phyloP scores from a whole-genome alignment of 2,113 vertebrate species.

The Crypturellus undulatus region DNA sequence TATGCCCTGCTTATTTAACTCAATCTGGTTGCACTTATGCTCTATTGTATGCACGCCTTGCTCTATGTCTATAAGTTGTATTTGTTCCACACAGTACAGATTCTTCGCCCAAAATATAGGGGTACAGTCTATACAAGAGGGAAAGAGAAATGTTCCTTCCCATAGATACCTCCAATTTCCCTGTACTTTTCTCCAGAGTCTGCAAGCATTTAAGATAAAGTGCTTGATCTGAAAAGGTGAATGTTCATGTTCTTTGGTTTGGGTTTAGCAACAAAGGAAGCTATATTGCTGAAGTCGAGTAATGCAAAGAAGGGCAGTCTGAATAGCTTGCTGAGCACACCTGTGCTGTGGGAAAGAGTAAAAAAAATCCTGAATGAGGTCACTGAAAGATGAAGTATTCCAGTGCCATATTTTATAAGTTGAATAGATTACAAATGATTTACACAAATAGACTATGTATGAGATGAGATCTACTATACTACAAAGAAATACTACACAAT shows the following conservation, averaged over 20 bases:
- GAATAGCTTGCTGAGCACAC: neutral
- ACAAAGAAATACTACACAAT: neutral
- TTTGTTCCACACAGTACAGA: neutral
- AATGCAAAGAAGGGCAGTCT: neutral
- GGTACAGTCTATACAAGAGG: neutral
- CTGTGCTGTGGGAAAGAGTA: neutral
- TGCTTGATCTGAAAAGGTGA: neutral
- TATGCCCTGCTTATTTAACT: neutral
- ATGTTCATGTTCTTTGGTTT: neutral
- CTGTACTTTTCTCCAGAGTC: neutral
- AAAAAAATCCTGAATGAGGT: neutral
- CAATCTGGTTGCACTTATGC: neutral
- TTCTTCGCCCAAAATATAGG: neutral
- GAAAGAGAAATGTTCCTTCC: neutral
- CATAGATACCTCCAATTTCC: neutral
- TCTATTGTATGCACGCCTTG: neutral
- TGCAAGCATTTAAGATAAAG: neutral
- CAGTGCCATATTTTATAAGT: neutral
- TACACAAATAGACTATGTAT: neutral
- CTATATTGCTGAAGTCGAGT: neutral
- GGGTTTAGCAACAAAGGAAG: neutral
- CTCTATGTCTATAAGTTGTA: neutral
- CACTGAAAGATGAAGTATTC: fast-evolving
- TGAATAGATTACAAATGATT: neutral
- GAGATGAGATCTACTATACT: neutral